These are phyloP conservation scores for Gobiocypris rarus DNA, from an alignment of 2,113 vertebrate species.

Conservation along the genomic window DNA sequence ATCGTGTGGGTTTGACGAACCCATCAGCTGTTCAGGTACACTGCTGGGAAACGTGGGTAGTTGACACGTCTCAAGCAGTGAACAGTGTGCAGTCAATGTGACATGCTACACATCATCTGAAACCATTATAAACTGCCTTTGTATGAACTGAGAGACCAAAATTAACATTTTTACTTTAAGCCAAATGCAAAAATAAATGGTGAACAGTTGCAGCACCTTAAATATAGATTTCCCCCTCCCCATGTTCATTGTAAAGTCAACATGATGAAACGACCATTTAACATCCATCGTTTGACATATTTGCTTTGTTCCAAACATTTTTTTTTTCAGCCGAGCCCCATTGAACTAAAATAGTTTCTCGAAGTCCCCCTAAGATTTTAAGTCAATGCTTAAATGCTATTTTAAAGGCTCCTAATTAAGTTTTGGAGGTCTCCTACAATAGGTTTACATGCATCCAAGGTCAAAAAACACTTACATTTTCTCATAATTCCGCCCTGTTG, in stretches of 20 bases:
- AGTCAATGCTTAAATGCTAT: too few species aligned
- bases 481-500: too few species aligned
- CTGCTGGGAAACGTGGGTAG: constrained; percentile 2
- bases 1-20: neutral
- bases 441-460: too few species aligned
- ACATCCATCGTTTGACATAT: neutral
- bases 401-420: too few species aligned
- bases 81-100: neutral
- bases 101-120: neutral
- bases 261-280: neutral
- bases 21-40: neutral
- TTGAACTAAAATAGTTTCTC: too few species aligned
- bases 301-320: neutral
- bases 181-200: neutral
- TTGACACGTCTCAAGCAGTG: constrained; percentile 1
- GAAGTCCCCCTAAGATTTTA: too few species aligned
- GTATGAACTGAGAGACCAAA: neutral
- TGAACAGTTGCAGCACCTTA: neutral
- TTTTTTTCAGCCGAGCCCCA: neutral
- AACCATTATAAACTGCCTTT: neutral
- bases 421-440: too few species aligned
- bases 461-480: too few species aligned
- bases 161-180: neutral
- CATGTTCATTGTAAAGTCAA: neutral
- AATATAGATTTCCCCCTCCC: neutral